Base-by-base conservation (phyloP, 2,888 invertebrate species). In the Selenia dentaria region DNA sequence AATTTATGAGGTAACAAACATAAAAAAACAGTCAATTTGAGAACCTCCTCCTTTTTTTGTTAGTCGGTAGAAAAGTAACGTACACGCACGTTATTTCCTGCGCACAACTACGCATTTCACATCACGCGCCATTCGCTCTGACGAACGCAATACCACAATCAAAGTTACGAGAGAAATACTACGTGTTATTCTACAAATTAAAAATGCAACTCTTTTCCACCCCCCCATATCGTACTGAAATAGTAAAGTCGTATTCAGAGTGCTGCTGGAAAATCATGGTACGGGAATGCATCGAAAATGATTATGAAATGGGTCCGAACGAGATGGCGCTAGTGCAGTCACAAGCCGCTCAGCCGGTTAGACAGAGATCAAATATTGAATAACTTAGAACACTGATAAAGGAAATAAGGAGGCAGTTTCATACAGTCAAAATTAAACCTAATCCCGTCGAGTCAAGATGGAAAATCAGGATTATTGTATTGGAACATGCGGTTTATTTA, bases 331-430 rank as follows among this genome's bases (percentile, higher is more conserved):
- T 79, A 86, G 77, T 87, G 87, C 87, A 88, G 82, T 82, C 80
- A 74, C 80, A 78, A 67, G 75, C 74, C 65, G 73, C 67, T 79
- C 83, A 82, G 83, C 76, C 82, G 77, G 90, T 87, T 86, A 90
- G 90, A 90, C 87, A 90, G 89, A 89, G 90, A 90, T 90, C 90
- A 89, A 89, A 88, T 86, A 90, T 89, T 88, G 88, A 87, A 87
- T 81, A 86, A 81, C 69, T 73, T 62, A 34, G 54, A 50, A 42
- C 57, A 59, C 57, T 51, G 58, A 46, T 72, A 77, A 86, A 81
- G 64, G 78, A 65, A 61, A 58, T 74, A 85, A 64, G 70, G 64
- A 63, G 54, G 57, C 40, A 43, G 44, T 37, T 16, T 11, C 16
- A 35, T 12, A 33, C 62, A 49, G 52, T 42, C 70, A 65, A 84